Evolutionary conservation across 2,113 vertebrate genomes (phyloP).

Genomic region (Callithrix jacchus): DNA sequence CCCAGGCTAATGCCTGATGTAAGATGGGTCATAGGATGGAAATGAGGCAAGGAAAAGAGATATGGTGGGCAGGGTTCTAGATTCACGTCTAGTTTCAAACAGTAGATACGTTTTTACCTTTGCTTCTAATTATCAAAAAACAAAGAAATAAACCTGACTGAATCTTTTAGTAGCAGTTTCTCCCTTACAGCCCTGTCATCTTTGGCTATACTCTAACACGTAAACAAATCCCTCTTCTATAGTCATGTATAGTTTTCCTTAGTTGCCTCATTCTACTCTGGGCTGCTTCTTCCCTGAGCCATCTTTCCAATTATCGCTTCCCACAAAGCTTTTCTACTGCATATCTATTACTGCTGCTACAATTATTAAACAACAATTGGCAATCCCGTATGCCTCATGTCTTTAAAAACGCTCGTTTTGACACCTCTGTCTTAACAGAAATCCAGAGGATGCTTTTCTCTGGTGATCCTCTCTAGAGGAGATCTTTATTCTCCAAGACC

Average conservation of each 20-base stretch:
- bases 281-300: not conserved
- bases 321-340: not conserved
- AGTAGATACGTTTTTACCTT: not conserved
- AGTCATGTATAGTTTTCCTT: not conserved
- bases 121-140: not conserved
- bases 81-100: not conserved
- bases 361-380: slow-evolving; percentile 36
- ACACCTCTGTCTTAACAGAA: slow-evolving; percentile 24
- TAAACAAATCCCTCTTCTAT: not conserved
- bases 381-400: not conserved
- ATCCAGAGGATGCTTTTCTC: not conserved
- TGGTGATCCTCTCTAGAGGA: not conserved
- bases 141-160: not conserved
- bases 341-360: not conserved
- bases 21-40: not conserved
- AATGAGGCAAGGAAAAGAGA: not conserved
- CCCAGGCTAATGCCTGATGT: not conserved
- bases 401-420: slow-evolving; percentile 32
- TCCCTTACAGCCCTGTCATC: not conserved
- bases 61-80: not conserved
- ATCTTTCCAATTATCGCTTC: slow-evolving; percentile 27
- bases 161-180: not conserved
- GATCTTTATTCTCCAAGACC: not conserved
- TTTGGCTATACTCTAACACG: not conserved
- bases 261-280: not conserved